Conservation (phyloP, 2,888 invertebrate genomes). For the Rambutsinella grinnellia region DNA sequence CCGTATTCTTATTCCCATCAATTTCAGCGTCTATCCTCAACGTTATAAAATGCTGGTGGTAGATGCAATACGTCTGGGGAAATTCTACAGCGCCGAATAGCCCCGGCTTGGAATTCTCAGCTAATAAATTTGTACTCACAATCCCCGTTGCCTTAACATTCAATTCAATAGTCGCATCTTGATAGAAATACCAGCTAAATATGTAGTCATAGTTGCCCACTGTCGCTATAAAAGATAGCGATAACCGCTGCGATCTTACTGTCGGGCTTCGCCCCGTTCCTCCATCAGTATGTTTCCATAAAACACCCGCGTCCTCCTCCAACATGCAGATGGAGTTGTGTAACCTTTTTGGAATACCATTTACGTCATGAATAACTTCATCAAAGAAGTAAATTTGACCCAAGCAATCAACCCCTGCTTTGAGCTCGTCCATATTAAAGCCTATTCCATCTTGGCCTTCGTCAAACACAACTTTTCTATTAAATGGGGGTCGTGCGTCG, state of each 20-base stretch:
- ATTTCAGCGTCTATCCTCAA: conserved; percentile 23
- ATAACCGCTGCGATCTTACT: conserved; percentile 10
- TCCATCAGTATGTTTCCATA: conserved; percentile 7
- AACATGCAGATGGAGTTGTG: conserved; percentile 20
- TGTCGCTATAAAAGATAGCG: not conserved
- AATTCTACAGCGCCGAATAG: conserved; percentile 7
- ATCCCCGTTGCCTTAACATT: conserved; percentile 20
- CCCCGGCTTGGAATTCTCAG: not conserved
- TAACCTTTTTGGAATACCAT: not conserved
- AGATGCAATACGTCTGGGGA: conserved; percentile 13
- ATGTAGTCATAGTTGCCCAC: conserved; percentile 41
- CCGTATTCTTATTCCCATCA: conserved; percentile 26
- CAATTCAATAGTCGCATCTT: conserved; percentile 32
- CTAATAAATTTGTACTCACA: conserved; percentile 13
- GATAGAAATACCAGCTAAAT: conserved; percentile 30
- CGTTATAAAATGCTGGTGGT: conserved; percentile 43
- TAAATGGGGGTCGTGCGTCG: conserved; percentile 42
- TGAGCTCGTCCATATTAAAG: not conserved
- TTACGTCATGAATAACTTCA: not conserved
- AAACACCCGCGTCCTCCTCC: conserved; percentile 36
- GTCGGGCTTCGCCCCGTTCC: not conserved
- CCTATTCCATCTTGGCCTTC: conserved; percentile 5
- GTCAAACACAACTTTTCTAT: conserved; percentile 42
- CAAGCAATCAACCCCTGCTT: not conserved
- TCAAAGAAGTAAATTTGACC: conserved; percentile 2